Evolutionary conservation across 1,140 invertebrate genomes (phyloP), one percentile per base, ranked within the genome.

Genomic region (Heliconius hewitsoni): DNA sequence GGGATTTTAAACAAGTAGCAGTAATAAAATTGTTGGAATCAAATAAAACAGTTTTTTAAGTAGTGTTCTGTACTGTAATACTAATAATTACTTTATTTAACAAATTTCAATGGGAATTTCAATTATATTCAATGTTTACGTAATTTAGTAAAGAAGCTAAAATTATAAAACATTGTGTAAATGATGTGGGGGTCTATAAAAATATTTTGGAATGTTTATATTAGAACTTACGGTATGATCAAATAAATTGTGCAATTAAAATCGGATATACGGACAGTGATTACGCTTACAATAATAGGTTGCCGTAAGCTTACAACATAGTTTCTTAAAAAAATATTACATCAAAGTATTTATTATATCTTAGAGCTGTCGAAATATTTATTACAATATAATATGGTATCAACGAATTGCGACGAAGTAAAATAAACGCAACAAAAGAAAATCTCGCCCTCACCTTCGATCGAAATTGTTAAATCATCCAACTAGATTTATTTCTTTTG

Each of bases 401-500:
- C 37, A 72, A 60, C 50, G 73, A 76, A 80, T 79, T 83, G 80
- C 84, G 82, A 85, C 83, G 81, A 77, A 85, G 80, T 84, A 74
- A 77, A 78, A 79, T 76, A 71, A 80, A 76, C 75, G 87, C 83
- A 91, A 93, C 89, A 92, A 90, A 91, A 91, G 86, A 90, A 89
- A 87, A 87, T 77, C 76, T 79, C 84, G 85, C 82, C 87, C 90
- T 90, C 86, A 91, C 88, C 87, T 89, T 86, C 79, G 82, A 83
- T 82, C 74, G 78, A 88, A 89, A 88, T 87, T 87, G 90, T 89
- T 86, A 88, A 90, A 87, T 90, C 91, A 92, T 92, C 87, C 90
- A 91, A 87, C 83, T 83, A 77, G 74, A 82, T 78, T 79, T 82
- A 73, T 84, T 82, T 81, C 80, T 84, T 76, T 55, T 74, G 66